Evolutionary conservation across 2,113 vertebrate genomes (phyloP), one percentile per base, ranked within the genome.

Genomic region (Aldabrachelys gigantea): DNA sequence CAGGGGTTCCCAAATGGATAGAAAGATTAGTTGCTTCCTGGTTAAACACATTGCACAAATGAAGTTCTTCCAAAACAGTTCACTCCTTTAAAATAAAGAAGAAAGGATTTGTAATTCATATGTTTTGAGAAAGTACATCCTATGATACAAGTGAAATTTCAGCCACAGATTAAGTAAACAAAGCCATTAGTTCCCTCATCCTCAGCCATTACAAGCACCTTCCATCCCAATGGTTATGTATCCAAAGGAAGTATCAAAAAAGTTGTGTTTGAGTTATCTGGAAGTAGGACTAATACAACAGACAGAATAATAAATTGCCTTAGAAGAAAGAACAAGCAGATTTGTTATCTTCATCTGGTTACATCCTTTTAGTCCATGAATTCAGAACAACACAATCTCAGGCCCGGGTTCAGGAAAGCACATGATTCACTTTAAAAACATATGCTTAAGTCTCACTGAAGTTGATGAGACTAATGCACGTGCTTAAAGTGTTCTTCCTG

Each of bases 11-110:
- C 83, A 16, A 44, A 47, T 6, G 57, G 47, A 82, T 81, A 84
- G 69, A 21, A 25, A 65, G 69, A 7, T 87, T 83, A 72, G n/a
- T 47, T 17, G 9, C 8, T 4, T 80, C 56, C 11, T 0, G 17
- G n/a, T 35, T 35, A 93, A 91, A 10, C 1, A 8, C 1, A 31
- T 38, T 83, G 13, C 0, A 54, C 27, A 2, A 5, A 5, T 2
- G 8, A 79, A 53, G 5, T 65, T 85, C 56, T 53, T 44, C 0
- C 24, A 5, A 10, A 84, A 89, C 1, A 4, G 59, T 10, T 78
- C 59, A 65, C 38, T 62, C 62, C 54, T 85, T 85, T 49, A 75
- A 85, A 93, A 38, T 75, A 81, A 85, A 84, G 50, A 54, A 80
- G 69, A 56, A 22, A 85, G 69, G 56, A 80, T 35, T 59, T 84